phyloP scores from a whole-genome alignment of 2,797 vertebrate species.

The Tangara arthus region DNA sequence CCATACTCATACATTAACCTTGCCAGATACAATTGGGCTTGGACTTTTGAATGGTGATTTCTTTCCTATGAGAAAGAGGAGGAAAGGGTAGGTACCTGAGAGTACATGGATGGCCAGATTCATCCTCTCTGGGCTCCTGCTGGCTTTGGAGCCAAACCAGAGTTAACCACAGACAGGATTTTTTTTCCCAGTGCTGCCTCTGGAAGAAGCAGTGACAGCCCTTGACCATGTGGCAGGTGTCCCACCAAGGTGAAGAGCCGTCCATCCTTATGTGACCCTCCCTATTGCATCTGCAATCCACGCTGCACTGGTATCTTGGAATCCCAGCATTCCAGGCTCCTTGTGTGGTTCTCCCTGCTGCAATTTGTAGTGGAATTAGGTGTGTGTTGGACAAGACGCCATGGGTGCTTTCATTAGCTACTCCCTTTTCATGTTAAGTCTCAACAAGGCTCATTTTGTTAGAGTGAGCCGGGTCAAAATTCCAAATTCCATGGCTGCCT shows the following conservation, averaged over 20 bases:
- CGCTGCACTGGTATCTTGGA: neutral
- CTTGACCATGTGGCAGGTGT: neutral
- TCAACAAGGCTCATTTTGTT: neutral
- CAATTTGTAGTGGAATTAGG: neutral
- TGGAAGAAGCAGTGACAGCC: neutral
- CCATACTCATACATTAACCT: neutral
- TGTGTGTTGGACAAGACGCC: rapidly evolving
- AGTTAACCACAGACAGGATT: neutral
- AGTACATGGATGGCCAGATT: neutral
- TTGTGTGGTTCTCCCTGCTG: neutral
- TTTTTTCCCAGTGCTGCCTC: neutral
- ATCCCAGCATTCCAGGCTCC: neutral
- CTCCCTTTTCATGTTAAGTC: neutral
- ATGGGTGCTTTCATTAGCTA: neutral
- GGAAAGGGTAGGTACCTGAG: neutral
- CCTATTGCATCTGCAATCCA: neutral
- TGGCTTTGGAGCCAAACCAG: neutral
- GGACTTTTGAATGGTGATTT: neutral
- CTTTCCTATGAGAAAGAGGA: neutral
- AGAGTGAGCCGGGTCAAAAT: neutral
- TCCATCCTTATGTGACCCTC: neutral
- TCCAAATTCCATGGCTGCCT: neutral
- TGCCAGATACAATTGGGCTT: neutral
- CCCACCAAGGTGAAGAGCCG: neutral
- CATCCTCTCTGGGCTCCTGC: neutral